Base-by-base conservation (phyloP, 2,113 vertebrate species). In the Struthio camelus region DNA sequence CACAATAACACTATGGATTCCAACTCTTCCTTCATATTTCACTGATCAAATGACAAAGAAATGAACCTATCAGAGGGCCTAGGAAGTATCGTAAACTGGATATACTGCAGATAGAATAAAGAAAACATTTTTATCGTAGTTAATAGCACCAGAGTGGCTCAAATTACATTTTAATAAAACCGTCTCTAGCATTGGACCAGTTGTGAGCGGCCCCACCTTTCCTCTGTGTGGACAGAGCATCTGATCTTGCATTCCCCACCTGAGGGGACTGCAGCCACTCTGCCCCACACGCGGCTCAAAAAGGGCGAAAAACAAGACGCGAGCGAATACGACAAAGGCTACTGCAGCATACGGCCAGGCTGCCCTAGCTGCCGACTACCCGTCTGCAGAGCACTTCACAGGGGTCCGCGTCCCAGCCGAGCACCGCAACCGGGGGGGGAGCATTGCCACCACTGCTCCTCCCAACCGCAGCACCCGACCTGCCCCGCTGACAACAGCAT, bases 101-200 rank as follows among this genome's bases (percentile, higher is more conserved):
- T 95, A 94, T 94, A 93, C 50, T 95, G 87, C 89, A 92, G 93
- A 72, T 50, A 94, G 89, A 92, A 94, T 91, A 97, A 97, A 96
- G 94, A 97, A 96, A 96, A 65, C 67, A 95, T 95, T 95, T 94
- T 94, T 93, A 93, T 96, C 93, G 72, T 64, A 51, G 67, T 84
- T 96, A 94, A 97, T 93, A 94, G 89, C 76, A 85, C 75, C 82
- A 80, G 81, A 87, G 72, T 65, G 48, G 38, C 76, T 93, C 90
- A 51, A 91, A 76, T 64, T 96, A 97, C 91, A 83, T 94, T 95
- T 95, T 96, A 96, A 95, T 94, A 90, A 85, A 82, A 89, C 75
- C 46, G 50, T 78, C 67, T 46, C 71, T 42, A 18, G 76, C 58
- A 38, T 11, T 58, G 56, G 54, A 48, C 50, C 72, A 4, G 0